phyloP scores from a whole-genome alignment of 1,140 invertebrate genomes.

The Lerema accius region DNA sequence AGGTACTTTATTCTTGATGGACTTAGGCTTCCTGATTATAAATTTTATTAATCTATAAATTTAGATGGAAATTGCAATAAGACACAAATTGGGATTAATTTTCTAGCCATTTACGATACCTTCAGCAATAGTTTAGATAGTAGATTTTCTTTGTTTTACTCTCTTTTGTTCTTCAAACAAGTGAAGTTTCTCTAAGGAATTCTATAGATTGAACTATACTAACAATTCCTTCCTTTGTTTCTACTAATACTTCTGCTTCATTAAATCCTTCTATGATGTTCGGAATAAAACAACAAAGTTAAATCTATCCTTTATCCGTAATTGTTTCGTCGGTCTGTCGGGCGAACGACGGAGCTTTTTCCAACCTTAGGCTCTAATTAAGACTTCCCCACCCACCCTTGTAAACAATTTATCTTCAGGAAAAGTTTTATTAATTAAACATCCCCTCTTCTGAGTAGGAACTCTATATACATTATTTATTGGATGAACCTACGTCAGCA shows the following conservation, averaged over 20 bases:
- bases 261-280: conserved; percentile 10
- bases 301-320: conserved; percentile 9
- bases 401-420: conserved; percentile 6
- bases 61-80: no score
- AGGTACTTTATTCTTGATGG: no score
- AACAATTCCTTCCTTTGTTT: neutral
- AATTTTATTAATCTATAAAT: no score
- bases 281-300: conserved; percentile 3
- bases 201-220: neutral
- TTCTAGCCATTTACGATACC: no score
- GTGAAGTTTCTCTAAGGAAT: no score
- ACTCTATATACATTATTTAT: conserved; percentile 3
- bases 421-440: conserved; percentile 3
- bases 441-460: neutral
- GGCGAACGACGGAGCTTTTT: conserved; percentile 12
- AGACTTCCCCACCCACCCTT: conserved; percentile 8
- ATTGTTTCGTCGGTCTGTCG: conserved; percentile 15
- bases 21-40: no score
- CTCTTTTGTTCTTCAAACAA: no score
- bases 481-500: neutral
- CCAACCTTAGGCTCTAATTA: conserved; percentile 10
- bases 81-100: no score
- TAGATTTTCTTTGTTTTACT: no score
- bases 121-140: no score
- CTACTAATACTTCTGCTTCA: neutral